Evolutionary conservation across 2,113 vertebrate genomes (phyloP).

Genomic region (Rallus limicola): DNA sequence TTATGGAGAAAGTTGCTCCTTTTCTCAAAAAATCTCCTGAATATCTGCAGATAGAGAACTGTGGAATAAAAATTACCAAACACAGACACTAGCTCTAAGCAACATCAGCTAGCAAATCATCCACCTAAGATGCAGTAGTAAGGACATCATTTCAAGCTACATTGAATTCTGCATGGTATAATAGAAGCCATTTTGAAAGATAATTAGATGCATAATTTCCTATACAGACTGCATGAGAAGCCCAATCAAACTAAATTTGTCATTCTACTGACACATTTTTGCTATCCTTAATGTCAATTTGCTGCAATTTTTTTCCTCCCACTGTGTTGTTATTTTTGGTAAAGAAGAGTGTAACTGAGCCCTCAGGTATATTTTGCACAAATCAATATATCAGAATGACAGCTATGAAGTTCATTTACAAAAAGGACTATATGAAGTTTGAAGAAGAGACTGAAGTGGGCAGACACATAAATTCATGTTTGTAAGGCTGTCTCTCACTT

Average conservation of each 20-base stretch:
- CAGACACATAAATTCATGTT: not conserved
- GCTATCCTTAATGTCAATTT: constrained; percentile 41
- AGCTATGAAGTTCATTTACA: not conserved
- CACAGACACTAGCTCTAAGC: constrained; percentile 41
- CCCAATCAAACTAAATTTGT: constrained; percentile 61
- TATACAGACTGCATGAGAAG: constrained; percentile 31
- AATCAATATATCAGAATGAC: constrained; percentile 3
- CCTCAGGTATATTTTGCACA: constrained; percentile 5
- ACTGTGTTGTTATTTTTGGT: constrained; percentile 35
- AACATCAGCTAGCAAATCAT: constrained; percentile 63
- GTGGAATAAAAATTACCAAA: constrained; percentile 45
- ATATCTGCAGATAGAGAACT: constrained; percentile 19
- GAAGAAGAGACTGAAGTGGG: not conserved
- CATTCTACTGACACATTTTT: constrained; percentile 45
- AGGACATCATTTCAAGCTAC: constrained; percentile 68
- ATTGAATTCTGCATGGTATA: constrained; percentile 48
- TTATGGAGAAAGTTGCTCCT: not conserved
- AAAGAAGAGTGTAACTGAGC: not conserved
- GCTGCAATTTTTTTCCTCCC: not conserved
- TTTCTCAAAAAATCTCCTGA: not conserved
- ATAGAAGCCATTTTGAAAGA: constrained; percentile 67
- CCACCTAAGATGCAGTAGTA: constrained; percentile 31
- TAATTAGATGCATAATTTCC: constrained; percentile 69
- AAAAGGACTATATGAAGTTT: not conserved
- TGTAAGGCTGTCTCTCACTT: not conserved